Evolutionary conservation across 2,113 vertebrate genomes (phyloP), one percentile per base, ranked within the genome.

Genomic region (Aplodontia rufa): DNA sequence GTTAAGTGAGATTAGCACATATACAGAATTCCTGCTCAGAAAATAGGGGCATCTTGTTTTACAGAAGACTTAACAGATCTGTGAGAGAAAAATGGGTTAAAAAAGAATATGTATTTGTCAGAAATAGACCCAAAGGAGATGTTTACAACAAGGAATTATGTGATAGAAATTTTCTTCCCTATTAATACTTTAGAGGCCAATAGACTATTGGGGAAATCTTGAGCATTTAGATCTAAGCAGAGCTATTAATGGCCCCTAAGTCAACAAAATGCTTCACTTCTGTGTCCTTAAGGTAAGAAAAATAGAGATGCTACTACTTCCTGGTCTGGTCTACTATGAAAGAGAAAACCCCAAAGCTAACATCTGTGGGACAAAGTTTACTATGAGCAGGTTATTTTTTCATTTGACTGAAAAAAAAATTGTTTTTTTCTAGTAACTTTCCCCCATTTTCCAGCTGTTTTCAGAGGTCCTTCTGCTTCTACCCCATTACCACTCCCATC

Each of bases 81-180:
- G 6, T 69, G 40, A 37, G 53, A 87, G 79, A 85, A 85, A 55
- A 86, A 87, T 30, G 19, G 30, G 26, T 47, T 88, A 82, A 30
- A 42, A 87, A 89, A 28, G 45, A 92, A 91, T 97, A 64, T 32
- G 80, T 47, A 47, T 75, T 69, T 24, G 64, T 92, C 69, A 84
- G 72, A 94, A 92, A 92, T 79, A 68, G 40, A 16, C 69, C 40
- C 26, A 26, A 79, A 30, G 69, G 75, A 90, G 37, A 71, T 79
- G 80, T 92, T 82, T 79, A 75, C 49, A 89, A 47, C 47, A 88
- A 80, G 58, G 19, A 58, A 71, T 80, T 26, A 35, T 68, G 32
- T 40, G 30, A 91, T 88, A 72, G 66, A 79, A 93, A 81, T 32
- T 28, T 72, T 94, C 40, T 42, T 11, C 47, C 62, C 30, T 49